Base-by-base conservation (phyloP, 2,888 invertebrate species). In the Endotricha flammealis region DNA sequence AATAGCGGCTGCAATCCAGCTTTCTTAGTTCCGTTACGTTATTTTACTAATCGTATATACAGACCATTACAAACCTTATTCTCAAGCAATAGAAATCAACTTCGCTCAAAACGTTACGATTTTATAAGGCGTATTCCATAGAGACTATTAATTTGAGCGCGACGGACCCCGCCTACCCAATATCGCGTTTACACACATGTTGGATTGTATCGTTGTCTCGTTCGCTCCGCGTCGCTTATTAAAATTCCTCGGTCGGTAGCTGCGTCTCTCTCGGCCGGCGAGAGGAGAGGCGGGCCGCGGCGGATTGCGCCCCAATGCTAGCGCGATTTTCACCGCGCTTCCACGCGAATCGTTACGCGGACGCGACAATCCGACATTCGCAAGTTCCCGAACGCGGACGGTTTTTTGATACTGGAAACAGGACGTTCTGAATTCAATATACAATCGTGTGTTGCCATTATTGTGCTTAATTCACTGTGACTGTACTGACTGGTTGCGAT, bases 81-180 rank as follows among this genome's bases (percentile, higher is more conserved):
- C 0, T 0, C 0, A 0, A 0, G 0, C 0, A 0, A 43, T 68
- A 75, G 35, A 44, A 51, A 42, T 50, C 11, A 48, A 48, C 59
- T 56, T 71, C 1, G 31, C 37, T 24, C 44, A 39, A 2, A 12
- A 5, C 1, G 2, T 1, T 6, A 13, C 32, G 29, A 53, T 57
- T 64, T 51, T 69, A 77, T 83, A 82, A 75, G 85, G 76, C 83
- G 82, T 85, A 80, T 70, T 83, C 78, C 68, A 54, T 52, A 55
- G 77, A 69, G 77, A 70, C 68, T 75, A 81, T 80, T 81, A 86
- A 85, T 85, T 86, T 82, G 79, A 85, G 85, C 85, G 85, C 77
- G 81, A 85, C 85, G 75, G 69, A 67, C 83, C 76, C 81, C 85
- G 85, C 85, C 85, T 72, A 78, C 76, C 64, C 66, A 69, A 73